Evolutionary conservation across 92 coral and sea anemone genomes (phyloP).

Genomic region (Phymanthus crucifer): DNA sequence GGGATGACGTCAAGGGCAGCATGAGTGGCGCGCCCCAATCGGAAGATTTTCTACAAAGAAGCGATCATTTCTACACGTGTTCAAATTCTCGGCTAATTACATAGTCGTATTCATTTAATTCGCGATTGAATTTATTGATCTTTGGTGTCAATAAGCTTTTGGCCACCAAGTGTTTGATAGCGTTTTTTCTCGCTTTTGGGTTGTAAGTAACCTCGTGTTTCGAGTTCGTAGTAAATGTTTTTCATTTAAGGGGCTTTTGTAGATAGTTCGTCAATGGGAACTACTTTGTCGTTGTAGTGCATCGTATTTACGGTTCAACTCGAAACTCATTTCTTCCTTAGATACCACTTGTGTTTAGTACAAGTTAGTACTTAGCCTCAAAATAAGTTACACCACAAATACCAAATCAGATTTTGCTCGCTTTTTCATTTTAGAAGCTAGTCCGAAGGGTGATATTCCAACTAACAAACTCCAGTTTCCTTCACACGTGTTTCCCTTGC

Average conservation of each 20-base stretch:
- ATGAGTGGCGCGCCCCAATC: background rate
- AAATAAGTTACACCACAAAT: background rate
- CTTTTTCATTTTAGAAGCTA: too few relatives aligned
- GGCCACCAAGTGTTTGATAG: background rate
- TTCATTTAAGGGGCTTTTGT: background rate
- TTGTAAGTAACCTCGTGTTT: too few relatives aligned
- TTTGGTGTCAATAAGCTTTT: background rate
- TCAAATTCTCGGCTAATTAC: too few relatives aligned
- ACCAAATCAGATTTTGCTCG: background rate
- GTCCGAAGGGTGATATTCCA: too few relatives aligned
- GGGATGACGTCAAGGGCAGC: constrained; percentile 33
- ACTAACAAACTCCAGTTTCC: too few relatives aligned
- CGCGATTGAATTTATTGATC: background rate
- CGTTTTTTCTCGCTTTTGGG: background rate
- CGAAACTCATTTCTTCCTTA: too few relatives aligned
- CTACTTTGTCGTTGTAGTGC: background rate
- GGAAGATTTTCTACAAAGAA: background rate
- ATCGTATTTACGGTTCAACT: background rate
- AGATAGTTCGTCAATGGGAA: background rate
- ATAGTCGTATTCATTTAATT: background rate
- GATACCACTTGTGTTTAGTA: too few relatives aligned
- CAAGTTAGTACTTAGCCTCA: background rate
- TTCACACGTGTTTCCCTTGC: too few relatives aligned
- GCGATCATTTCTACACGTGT: background rate
- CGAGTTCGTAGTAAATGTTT: background rate